Evolutionary conservation across 2,113 vertebrate species (phyloP).

Genomic region (Psammodynastes pulverulentus): DNA sequence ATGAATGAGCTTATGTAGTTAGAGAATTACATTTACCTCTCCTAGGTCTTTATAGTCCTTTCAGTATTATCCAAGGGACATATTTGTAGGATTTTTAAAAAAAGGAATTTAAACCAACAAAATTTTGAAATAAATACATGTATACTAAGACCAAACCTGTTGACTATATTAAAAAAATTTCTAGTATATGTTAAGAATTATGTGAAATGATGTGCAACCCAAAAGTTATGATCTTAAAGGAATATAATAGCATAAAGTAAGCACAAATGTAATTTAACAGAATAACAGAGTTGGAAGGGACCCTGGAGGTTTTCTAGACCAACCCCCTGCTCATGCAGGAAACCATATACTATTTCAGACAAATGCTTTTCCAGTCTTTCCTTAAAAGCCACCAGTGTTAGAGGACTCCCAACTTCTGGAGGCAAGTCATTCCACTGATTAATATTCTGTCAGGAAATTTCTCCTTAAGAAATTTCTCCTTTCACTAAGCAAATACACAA

Average conservation of each 20-base stretch:
- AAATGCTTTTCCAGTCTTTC: background rate
- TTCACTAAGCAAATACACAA: background rate
- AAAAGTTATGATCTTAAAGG: background rate
- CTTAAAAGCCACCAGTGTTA: background rate
- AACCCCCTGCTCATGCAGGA: background rate
- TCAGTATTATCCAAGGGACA: background rate
- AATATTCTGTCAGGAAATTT: background rate
- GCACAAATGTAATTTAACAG: background rate
- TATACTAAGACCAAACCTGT: background rate
- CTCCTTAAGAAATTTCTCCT: background rate
- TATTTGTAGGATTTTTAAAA: background rate
- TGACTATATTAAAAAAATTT: background rate
- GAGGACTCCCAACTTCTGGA: background rate
- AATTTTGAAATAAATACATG: background rate
- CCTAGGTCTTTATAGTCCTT: background rate
- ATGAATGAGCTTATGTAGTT: background rate
- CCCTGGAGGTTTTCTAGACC: background rate
- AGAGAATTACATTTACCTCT: background rate
- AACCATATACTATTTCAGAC: background rate
- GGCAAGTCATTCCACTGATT: background rate
- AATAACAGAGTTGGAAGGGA: background rate
- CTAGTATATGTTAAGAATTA: background rate
- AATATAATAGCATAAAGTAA: background rate
- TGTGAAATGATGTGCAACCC: background rate
- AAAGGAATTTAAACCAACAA: background rate